These are phyloP conservation scores for Empis stercorea DNA, from an alignment of 2,888 invertebrate species.

Conservation along the genomic window DNA sequence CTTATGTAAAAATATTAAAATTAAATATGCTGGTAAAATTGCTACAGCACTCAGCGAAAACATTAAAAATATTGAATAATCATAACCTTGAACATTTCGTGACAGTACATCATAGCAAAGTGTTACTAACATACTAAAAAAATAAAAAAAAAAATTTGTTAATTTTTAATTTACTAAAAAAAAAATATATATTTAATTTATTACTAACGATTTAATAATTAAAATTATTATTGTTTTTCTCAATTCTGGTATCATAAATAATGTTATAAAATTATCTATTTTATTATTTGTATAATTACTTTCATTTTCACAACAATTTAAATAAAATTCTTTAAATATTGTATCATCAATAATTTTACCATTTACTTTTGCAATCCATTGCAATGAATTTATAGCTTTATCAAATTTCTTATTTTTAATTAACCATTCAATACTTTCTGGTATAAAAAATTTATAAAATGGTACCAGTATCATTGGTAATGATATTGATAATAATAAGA, in stretches of 20 bases:
- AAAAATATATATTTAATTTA: background rate
- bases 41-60: slow-evolving; percentile 41
- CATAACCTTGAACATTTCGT: slow-evolving; percentile 43
- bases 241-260: slow-evolving; percentile 41
- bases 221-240: slow-evolving; percentile 40
- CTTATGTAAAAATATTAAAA: slow-evolving; percentile 30
- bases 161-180: background rate
- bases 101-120: slow-evolving; percentile 45
- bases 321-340: slow-evolving; percentile 33
- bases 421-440: slow-evolving; percentile 43
- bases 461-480: slow-evolving; percentile 32
- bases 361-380: slow-evolving; percentile 42
- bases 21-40: slow-evolving; percentile 39
- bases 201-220: slow-evolving; percentile 44
- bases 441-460: slow-evolving; percentile 34
- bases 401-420: slow-evolving; percentile 36
- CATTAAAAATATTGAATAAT: slow-evolving; percentile 40
- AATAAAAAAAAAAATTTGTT: too few species aligned
- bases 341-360: slow-evolving; percentile 32
- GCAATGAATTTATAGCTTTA: slow-evolving; percentile 39
- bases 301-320: slow-evolving; percentile 24
- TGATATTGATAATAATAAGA: slow-evolving; percentile 33
- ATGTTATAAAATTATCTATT: slow-evolving; percentile 35
- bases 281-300: slow-evolving; percentile 14
- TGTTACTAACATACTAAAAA: slow-evolving; percentile 41